These are phyloP conservation scores for Xylota sylvarum DNA, from an alignment of 2,888 invertebrate genomes.

Conservation along the genomic window DNA sequence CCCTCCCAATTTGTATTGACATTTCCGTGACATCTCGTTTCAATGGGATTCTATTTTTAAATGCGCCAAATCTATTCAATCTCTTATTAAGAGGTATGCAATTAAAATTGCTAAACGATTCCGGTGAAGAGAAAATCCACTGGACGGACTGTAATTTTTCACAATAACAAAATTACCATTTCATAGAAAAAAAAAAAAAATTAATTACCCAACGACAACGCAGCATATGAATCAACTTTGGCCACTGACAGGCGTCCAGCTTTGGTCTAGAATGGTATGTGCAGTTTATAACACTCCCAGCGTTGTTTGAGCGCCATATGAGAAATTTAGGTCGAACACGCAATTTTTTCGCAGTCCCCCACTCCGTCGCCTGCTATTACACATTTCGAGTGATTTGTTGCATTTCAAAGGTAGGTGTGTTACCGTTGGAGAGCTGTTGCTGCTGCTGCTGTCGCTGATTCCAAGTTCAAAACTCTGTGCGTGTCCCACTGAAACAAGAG, in stretches of 20 bases:
- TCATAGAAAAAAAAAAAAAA: no score
- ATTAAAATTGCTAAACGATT: conserved; percentile 20
- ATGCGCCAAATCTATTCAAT: neutral
- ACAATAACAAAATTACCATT: conserved; percentile 12
- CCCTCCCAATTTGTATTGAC: neutral
- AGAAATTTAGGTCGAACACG: conserved; percentile 67
- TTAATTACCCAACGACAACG: conserved; percentile 55
- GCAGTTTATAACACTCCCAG: conserved; percentile 41
- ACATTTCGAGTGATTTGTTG: conserved; percentile 38
- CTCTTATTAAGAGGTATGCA: neutral
- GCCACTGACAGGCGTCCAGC: conserved; percentile 43
- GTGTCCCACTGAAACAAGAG: conserved; percentile 57
- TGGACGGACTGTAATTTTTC: neutral
- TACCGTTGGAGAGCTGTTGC: conserved; percentile 11
- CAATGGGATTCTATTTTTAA: neutral
- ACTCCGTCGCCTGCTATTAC: neutral
- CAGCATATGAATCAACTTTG: conserved; percentile 48
- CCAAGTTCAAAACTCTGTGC: conserved; percentile 70
- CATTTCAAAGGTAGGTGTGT: conserved; percentile 65
- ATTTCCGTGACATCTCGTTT: neutral
- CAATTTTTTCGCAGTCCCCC: conserved; percentile 41
- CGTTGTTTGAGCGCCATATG: conserved; percentile 44
- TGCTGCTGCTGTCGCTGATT: conserved; percentile 14
- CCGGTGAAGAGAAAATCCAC: conserved; percentile 16
- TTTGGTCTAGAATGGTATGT: neutral